These are phyloP conservation scores for Zingel zingel DNA, from an alignment of 2,113 vertebrate genomes.

Conservation along the genomic window DNA sequence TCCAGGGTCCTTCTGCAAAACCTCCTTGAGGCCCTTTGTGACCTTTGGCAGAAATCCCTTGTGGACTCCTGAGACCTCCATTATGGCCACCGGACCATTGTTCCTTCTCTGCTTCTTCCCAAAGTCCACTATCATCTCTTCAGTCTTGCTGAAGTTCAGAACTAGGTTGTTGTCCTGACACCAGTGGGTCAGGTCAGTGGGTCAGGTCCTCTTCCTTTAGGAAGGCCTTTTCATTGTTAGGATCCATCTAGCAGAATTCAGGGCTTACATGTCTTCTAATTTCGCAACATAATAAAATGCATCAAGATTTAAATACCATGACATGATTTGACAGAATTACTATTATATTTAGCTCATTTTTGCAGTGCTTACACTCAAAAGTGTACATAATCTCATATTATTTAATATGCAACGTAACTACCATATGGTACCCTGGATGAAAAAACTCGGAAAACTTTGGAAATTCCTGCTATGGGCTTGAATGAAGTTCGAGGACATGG, in stretches of 20 bases:
- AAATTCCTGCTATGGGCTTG: neutral
- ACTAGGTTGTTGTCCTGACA: no score
- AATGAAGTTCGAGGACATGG: neutral
- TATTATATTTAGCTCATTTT: neutral
- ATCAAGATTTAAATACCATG: neutral
- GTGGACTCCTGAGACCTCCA: neutral
- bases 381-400: neutral
- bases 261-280: neutral
- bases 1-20: neutral
- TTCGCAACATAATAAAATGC: neutral
- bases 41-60: neutral
- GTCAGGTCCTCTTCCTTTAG: no score
- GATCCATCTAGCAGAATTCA: neutral
- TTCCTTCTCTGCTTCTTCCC: no score
- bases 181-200: no score
- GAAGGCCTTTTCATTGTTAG: no score
- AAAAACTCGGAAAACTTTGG: neutral
- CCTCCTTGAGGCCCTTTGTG: neutral
- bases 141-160: no score
- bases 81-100: neutral
- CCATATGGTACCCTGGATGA: neutral
- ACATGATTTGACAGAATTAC: neutral
- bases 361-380: neutral
- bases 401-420: neutral
- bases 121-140: no score